Conservation (phyloP, 2,113 vertebrate genomes). For the Protomyctophum bolini region DNA sequence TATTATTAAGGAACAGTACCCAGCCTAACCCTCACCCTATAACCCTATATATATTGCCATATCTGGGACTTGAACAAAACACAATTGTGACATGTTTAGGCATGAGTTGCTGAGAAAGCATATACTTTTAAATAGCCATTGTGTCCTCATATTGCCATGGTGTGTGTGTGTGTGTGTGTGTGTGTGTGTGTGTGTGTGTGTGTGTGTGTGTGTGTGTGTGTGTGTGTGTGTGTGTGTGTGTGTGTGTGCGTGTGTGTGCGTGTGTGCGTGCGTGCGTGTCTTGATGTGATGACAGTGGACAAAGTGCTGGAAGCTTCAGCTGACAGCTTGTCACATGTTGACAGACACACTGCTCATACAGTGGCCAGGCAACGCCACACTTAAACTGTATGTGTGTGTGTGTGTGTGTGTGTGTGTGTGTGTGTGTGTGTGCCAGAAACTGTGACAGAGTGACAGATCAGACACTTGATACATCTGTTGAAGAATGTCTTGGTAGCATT, state of each 20-base stretch:
- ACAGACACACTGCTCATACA: slow-evolving; percentile 96
- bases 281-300: slow-evolving; percentile 95
- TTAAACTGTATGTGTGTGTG: slow-evolving; percentile 39
- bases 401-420: slow-evolving; percentile 33
- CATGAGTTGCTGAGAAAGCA: background rate
- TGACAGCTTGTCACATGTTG: slow-evolving; percentile 95
- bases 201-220: slow-evolving; percentile 12
- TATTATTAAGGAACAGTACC: no score
- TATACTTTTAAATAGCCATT: slow-evolving; percentile 22
- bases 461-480: slow-evolving; percentile 40
- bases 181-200: slow-evolving; percentile 29
- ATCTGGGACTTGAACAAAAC: background rate
- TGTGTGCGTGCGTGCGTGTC: slow-evolving; percentile 30
- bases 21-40: no score
- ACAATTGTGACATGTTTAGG: background rate
- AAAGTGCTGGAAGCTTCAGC: slow-evolving; percentile 92
- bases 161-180: slow-evolving; percentile 52
- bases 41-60: no score
- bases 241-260: slow-evolving; percentile 32
- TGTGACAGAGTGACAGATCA: slow-evolving; percentile 38
- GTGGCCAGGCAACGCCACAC: slow-evolving; percentile 82
- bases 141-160: slow-evolving; percentile 36
- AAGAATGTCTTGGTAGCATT: slow-evolving; percentile 11
- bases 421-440: slow-evolving; percentile 9
- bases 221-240: background rate